Evolutionary conservation across 2,113 vertebrate species (phyloP).

Genomic region (Hydrochoerus hydrochaeris): DNA sequence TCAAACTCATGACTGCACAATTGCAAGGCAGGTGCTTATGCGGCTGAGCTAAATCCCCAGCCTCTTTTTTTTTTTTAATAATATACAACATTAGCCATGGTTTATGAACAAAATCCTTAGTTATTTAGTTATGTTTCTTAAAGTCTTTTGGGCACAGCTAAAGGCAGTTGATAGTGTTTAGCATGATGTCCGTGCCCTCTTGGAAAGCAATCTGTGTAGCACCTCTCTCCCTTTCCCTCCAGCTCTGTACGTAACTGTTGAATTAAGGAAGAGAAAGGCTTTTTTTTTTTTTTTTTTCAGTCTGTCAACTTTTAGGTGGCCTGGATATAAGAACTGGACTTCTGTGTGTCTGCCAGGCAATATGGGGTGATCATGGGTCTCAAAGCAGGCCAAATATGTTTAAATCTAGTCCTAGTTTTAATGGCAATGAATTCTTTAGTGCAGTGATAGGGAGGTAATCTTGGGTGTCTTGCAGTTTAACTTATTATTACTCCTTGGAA

Average conservation of each 20-base stretch:
- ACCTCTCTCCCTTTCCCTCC: background rate
- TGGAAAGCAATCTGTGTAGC: background rate
- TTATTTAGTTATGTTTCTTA: background rate
- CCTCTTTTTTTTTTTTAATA: too few relatives aligned
- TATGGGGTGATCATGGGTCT: background rate
- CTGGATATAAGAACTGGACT: background rate
- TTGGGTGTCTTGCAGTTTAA: background rate
- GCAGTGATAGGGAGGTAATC: background rate
- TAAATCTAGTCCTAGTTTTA: constrained; percentile 39
- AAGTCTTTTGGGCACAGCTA: background rate
- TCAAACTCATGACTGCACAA: too few relatives aligned
- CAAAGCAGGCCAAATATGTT: background rate
- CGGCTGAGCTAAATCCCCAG: too few relatives aligned
- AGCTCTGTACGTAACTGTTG: background rate
- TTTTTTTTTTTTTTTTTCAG: background rate
- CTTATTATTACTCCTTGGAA: background rate
- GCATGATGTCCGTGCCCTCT: background rate
- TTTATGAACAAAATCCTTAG: background rate
- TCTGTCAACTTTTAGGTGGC: background rate
- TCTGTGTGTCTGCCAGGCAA: background rate
- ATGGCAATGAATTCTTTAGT: background rate
- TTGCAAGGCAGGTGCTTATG: too few relatives aligned
- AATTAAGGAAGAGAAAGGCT: background rate
- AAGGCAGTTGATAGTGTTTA: background rate
- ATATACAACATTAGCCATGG: background rate